Evolutionary conservation across 2,797 vertebrate genomes (phyloP).

Genomic region (Tympanoctomys barrerae): DNA sequence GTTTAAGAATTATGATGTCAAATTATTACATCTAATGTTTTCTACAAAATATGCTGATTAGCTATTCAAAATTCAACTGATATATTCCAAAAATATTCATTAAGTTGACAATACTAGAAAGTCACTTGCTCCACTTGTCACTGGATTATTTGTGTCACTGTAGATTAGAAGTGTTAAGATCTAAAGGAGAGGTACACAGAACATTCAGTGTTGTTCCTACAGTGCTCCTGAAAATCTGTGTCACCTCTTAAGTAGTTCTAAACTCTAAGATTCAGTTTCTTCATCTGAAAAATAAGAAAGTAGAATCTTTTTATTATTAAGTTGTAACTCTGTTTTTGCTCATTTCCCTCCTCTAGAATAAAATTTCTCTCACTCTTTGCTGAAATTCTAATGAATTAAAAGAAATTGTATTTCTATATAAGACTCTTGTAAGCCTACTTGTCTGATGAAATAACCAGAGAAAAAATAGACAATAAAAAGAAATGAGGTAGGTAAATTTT

Average conservation of each 20-base stretch:
- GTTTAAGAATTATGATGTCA: not conserved
- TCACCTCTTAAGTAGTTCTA: not conserved
- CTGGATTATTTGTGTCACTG: not conserved
- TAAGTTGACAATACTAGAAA: not conserved
- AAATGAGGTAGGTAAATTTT: not conserved
- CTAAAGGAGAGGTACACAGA: not conserved
- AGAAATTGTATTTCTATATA: not conserved
- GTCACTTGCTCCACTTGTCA: not conserved
- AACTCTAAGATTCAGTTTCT: not conserved
- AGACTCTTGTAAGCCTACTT: not conserved
- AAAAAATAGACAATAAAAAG: not conserved
- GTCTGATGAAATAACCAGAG: not conserved
- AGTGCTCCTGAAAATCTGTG: not conserved
- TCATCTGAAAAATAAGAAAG: not conserved
- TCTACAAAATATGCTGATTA: not conserved
- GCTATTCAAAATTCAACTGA: not conserved
- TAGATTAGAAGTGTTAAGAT: not conserved
- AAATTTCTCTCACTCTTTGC: constrained; percentile 10
- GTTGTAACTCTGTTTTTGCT: not conserved
- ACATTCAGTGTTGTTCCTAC: not conserved
- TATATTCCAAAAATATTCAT: not conserved
- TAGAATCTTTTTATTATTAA: not conserved
- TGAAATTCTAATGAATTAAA: not conserved
- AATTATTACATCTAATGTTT: not conserved
- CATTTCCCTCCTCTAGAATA: not conserved